These are phyloP conservation scores for Apostichopus leukothele DNA, from an alignment of 53 echinoderm and acorn worm genomes.

Conservation along the genomic window DNA sequence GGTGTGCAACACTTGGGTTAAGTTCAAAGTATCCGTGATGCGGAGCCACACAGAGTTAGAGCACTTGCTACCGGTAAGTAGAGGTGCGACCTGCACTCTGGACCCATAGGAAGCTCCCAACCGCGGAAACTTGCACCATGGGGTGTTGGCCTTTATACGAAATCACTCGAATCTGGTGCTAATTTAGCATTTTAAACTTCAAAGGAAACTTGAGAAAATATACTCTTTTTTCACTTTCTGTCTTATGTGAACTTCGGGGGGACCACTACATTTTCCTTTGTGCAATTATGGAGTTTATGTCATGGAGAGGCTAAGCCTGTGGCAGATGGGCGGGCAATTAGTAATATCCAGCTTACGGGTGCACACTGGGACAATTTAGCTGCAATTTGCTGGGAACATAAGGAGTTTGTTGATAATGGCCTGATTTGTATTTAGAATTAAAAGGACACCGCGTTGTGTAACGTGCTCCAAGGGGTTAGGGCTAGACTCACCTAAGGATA, in stretches of 20 bases:
- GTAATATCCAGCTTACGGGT: constrained; percentile 14
- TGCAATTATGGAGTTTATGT: constrained; percentile 35
- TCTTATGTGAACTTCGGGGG: constrained; percentile 17
- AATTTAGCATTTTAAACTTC: constrained; percentile 36
- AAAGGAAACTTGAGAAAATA: constrained; percentile 45
- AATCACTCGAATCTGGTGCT: constrained; percentile 36
- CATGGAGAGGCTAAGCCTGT: constrained; percentile 39
- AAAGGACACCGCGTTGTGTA: constrained; percentile 39
- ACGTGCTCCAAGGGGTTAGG: constrained; percentile 33
- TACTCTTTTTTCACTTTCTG: neutral
- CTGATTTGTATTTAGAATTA: constrained; percentile 19
- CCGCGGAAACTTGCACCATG: constrained; percentile 48
- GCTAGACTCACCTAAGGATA: neutral
- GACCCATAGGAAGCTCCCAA: constrained; percentile 43
- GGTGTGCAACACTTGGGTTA: constrained; percentile 42
- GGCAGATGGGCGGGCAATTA: constrained; percentile 43
- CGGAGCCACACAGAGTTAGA: constrained; percentile 35
- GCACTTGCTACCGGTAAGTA: neutral
- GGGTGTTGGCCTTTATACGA: constrained; percentile 32
- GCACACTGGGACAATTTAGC: constrained; percentile 36
- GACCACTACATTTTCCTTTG: constrained; percentile 34
- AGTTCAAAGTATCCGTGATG: constrained; percentile 34
- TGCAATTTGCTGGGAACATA: constrained; percentile 2
- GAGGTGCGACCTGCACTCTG: constrained; percentile 29
- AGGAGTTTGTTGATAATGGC: constrained; percentile 26